Conservation (phyloP, 1,140 invertebrate genomes). For the Aphelenchoides avenae region DNA sequence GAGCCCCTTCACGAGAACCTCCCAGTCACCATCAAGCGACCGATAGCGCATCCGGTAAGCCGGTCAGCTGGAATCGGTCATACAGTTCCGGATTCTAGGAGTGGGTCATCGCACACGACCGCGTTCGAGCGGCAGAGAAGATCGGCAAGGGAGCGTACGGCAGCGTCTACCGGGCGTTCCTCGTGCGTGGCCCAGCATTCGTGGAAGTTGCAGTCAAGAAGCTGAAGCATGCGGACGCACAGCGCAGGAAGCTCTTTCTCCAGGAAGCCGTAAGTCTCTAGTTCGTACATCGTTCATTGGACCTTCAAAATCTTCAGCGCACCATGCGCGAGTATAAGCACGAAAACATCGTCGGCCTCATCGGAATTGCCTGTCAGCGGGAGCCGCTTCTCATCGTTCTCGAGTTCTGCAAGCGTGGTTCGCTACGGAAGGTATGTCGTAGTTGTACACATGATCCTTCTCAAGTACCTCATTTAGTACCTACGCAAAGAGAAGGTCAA, state of each 20-base stretch:
- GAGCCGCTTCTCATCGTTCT: slow-evolving; percentile 10
- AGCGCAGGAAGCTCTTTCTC: slow-evolving; percentile 1
- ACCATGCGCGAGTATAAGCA: slow-evolving; percentile 7
- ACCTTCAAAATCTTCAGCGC: slow-evolving; percentile 1
- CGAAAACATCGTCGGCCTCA: slow-evolving; percentile 10
- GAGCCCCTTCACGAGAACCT: neutral
- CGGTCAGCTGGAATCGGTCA: no score
- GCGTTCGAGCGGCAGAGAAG: neutral
- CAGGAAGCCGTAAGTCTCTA: neutral
- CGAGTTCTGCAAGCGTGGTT: slow-evolving; percentile 11
- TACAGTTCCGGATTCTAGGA: no score
- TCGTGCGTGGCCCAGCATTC: neutral
- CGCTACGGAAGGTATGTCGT: no score
- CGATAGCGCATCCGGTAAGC: neutral
- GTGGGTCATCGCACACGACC: slow-evolving; percentile 5
- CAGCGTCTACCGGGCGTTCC: neutral
- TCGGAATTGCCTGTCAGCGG: slow-evolving; percentile 11
- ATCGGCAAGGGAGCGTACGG: slow-evolving; percentile 14
- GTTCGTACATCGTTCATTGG: no score
- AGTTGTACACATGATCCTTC: no score
- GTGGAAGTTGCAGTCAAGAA: neutral
- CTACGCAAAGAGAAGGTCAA: slow-evolving; percentile 10
- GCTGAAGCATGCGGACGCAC: neutral
- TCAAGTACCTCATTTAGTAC: no score
- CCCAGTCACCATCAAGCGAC: slow-evolving; percentile 3